A percentile compares a stretch with the other conserved stretches of the same genome.
Evolutionary conservation across 2,888 invertebrate species (phyloP).

Genomic region (Brenthis daphne): DNA sequence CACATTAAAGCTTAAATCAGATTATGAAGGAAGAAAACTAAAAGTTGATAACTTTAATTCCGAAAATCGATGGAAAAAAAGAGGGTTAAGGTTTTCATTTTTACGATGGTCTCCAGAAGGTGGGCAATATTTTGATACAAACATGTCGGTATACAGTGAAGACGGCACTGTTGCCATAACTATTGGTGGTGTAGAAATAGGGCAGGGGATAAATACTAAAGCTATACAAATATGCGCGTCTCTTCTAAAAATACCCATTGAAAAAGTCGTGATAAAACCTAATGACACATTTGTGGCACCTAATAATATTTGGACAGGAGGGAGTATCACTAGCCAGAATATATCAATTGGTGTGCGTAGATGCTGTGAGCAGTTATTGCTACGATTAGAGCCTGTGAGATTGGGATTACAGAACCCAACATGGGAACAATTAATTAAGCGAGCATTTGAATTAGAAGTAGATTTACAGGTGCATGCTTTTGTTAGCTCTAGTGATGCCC

Average conservation of each 20-base stretch:
- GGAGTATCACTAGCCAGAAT: slow-evolving; percentile 72
- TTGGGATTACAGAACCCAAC: slow-evolving; percentile 69
- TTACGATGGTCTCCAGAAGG: slow-evolving; percentile 84
- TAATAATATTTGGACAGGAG: slow-evolving; percentile 85
- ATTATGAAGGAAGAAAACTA: slow-evolving; percentile 72
- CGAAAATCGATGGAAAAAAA: slow-evolving; percentile 89
- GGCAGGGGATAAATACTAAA: slow-evolving; percentile 90
- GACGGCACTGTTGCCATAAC: slow-evolving; percentile 87
- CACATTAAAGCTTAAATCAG: slow-evolving; percentile 63
- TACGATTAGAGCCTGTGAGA: slow-evolving; percentile 63
- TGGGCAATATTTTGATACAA: slow-evolving; percentile 78
- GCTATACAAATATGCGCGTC: slow-evolving; percentile 85
- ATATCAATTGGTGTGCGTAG: slow-evolving; percentile 52
- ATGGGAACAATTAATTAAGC: slow-evolving; percentile 81
- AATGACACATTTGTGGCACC: slow-evolving; percentile 83
- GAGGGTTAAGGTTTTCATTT: slow-evolving; percentile 86
- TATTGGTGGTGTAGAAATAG: slow-evolving; percentile 89
- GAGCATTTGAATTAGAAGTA: slow-evolving; percentile 72
- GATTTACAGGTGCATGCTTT: slow-evolving; percentile 79
- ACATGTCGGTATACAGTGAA: slow-evolving; percentile 85
- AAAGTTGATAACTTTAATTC: slow-evolving; percentile 82
- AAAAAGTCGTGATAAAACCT: slow-evolving; percentile 85
- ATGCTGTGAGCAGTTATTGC: slow-evolving; percentile 50
- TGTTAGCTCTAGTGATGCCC: slow-evolving; percentile 65
- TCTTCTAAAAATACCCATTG: slow-evolving; percentile 84